phyloP scores from a whole-genome alignment of 1,140 invertebrate species.

The Nasonia giraulti region DNA sequence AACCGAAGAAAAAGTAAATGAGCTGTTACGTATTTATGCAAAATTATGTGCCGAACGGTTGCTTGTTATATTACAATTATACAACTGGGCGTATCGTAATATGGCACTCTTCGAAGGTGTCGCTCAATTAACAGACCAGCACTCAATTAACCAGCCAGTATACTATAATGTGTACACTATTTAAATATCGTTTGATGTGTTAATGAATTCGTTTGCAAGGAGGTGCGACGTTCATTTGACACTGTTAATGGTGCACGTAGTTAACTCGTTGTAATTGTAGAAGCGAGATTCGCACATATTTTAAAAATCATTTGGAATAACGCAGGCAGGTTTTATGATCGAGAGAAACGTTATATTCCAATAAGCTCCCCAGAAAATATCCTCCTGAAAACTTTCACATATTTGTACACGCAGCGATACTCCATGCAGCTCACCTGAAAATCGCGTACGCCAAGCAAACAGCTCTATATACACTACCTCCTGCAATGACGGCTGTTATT shows the following conservation, averaged over 20 bases:
- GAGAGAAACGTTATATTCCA: too few relatives aligned
- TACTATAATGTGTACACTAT: neutral
- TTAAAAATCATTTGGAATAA: neutral
- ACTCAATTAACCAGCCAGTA: conserved; percentile 1
- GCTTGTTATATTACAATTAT: conserved; percentile 9
- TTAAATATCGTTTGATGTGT: conserved; percentile 3
- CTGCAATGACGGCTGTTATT: too few relatives aligned
- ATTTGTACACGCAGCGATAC: too few relatives aligned
- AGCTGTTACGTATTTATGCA: neutral
- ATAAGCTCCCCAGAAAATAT: too few relatives aligned
- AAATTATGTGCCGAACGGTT: neutral
- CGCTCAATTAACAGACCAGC: neutral
- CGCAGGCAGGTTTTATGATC: too few relatives aligned
- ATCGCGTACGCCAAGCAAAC: too few relatives aligned
- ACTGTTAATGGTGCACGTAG: neutral
- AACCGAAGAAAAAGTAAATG: too few relatives aligned
- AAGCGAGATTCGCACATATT: neutral
- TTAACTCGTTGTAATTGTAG: neutral
- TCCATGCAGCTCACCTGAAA: too few relatives aligned
- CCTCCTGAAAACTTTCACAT: too few relatives aligned
- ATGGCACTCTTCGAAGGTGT: neutral
- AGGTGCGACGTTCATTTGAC: conserved; percentile 3
- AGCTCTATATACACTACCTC: too few relatives aligned
- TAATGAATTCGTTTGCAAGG: neutral
- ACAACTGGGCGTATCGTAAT: neutral